Evolutionary conservation across 2,888 invertebrate genomes (phyloP).

Genomic region (Merodon equestris): DNA sequence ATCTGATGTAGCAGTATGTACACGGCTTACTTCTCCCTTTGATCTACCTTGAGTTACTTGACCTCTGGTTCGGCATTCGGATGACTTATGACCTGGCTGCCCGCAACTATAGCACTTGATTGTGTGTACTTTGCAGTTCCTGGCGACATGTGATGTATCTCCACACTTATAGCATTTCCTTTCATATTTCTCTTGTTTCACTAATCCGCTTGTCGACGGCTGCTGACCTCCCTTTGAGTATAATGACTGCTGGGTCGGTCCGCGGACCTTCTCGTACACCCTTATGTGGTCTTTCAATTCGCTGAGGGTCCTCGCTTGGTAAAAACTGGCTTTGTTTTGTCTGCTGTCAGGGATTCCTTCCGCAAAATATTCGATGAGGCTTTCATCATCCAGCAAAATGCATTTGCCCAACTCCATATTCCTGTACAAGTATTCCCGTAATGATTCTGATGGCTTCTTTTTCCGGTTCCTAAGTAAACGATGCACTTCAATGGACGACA

Average conservation of each 20-base stretch:
- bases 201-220: neutral
- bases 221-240: slow-evolving; percentile 4
- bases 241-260: slow-evolving; percentile 14
- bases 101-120: too few relatives aligned
- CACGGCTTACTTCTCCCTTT: too few relatives aligned
- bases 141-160: neutral
- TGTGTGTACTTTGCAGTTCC: neutral
- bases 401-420: neutral
- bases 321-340: slow-evolving; percentile 28
- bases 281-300: slow-evolving; percentile 35
- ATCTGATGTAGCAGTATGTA: slow-evolving; percentile 16
- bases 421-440: slow-evolving; percentile 38
- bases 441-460: slow-evolving; percentile 37
- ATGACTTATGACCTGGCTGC: too few relatives aligned
- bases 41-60: too few relatives aligned
- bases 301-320: slow-evolving; percentile 23
- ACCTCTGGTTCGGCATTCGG: too few relatives aligned
- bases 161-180: slow-evolving; percentile 14
- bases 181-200: too few relatives aligned
- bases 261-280: slow-evolving; percentile 36
- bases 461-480: slow-evolving; percentile 40
- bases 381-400: slow-evolving; percentile 41
- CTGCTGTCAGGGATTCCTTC: slow-evolving; percentile 31
- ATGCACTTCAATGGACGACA: slow-evolving; percentile 51
- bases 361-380: slow-evolving; percentile 41